Base-by-base conservation (phyloP, 1,140 invertebrate genomes). In the Psix sp. region DNA sequence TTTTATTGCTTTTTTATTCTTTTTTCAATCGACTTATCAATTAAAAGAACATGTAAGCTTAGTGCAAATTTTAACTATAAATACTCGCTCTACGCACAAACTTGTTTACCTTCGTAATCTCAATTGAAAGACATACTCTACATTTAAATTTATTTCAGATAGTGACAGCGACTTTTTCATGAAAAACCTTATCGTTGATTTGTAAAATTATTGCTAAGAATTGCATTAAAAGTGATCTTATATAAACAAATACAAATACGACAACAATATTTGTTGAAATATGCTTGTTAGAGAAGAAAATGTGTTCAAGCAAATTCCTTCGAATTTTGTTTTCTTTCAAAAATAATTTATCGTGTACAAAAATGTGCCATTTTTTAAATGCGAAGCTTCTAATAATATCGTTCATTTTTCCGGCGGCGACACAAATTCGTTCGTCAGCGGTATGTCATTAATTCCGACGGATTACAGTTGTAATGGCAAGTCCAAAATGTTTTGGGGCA, bases 71-170 rank as follows among this genome's bases (percentile, higher is more conserved):
- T 48, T 49, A 11, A 42, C 35, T 67, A 57, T 49, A 57, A 57
- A 57, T 17, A 26, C 14, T 38, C 31, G 3, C 54, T n/a, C n/a
- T n/a, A n/a, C n/a, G 59, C 38, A 52, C n/a, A 16, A 51, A 59
- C 54, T 59, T 45, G 65, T 68, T 68, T 59, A 39, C 65, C 65
- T 68, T 68, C 54, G 29, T 20, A 31, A 33, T 38, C 24, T 52
- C 45, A 38, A 52, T 31, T 33, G 24, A 59, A 43, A 68, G 54
- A 59, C 24, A 39, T 68, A 24, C 39, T 59, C 45, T 59, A 59
- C 59, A 68, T 68, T 59, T 59, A 68, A 68, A 59, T 46, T 46
- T 39, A 59, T 36, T 46, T 45, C 46, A 51, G 45, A 67, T 67
- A 57, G 45, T 59, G 45, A 21, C 43, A 51, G 33, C 31, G 20